A percentile compares a stretch with the other conserved stretches of the same genome.
Evolutionary conservation across 1,140 invertebrate genomes (phyloP).

Genomic region (Heliothis subflexa): DNA sequence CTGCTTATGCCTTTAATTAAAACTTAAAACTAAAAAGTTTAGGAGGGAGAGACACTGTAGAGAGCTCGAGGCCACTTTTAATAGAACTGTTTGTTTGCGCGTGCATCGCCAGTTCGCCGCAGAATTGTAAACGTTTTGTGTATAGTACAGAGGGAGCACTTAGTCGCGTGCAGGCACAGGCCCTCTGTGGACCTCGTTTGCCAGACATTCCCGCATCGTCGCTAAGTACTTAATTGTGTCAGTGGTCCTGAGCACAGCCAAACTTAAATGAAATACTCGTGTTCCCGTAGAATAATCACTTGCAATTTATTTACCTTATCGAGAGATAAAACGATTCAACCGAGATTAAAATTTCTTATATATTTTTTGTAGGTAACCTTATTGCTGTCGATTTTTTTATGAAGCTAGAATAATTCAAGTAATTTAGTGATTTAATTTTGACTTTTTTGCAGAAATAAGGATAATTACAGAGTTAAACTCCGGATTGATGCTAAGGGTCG

Average conservation of each 20-base stretch:
- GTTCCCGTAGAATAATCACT: constrained; percentile 45
- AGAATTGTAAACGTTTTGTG: constrained; percentile 41
- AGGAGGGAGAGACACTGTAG: neutral
- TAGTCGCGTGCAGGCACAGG: constrained; percentile 37
- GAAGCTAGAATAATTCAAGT: neutral
- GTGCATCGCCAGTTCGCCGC: constrained; percentile 6
- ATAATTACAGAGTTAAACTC: neutral
- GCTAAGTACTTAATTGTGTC: constrained; percentile 66
- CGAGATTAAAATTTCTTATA: neutral
- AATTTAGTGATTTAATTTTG: too few relatives aligned
- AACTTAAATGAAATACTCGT: constrained; percentile 59
- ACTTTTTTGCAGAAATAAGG: too few relatives aligned
- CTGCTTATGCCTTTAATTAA: constrained; percentile 49
- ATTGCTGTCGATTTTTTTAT: neutral
- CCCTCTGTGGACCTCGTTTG: constrained; percentile 37
- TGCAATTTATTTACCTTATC: constrained; percentile 29
- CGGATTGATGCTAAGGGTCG: neutral
- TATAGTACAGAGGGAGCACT: constrained; percentile 34
- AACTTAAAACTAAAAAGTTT: constrained; percentile 43
- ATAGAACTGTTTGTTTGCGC: constrained; percentile 40
- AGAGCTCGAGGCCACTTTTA: constrained; percentile 8
- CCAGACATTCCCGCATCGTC: constrained; percentile 45
- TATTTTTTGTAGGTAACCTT: neutral
- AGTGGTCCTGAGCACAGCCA: constrained; percentile 49
- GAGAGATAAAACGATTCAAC: constrained; percentile 5